Conservation (phyloP, 2,113 vertebrate species). For the Bufo gargarizans region DNA sequence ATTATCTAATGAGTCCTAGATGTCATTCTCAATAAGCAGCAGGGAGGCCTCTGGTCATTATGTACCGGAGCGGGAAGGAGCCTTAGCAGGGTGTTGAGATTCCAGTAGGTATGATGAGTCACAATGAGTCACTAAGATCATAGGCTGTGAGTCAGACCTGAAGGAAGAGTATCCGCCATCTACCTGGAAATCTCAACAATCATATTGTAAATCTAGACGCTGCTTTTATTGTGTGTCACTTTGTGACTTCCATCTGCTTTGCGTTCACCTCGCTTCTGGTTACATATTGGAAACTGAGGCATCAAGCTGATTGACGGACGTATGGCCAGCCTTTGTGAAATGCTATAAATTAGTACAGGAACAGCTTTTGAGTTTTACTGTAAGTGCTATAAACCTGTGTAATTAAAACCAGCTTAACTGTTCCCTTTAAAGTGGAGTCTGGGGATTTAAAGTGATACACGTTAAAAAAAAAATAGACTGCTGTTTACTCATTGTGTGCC, state of each 20-base stretch:
- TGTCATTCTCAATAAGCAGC: slow-evolving; percentile 34
- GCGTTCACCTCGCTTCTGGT: slow-evolving; percentile 24
- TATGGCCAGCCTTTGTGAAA: slow-evolving; percentile 26
- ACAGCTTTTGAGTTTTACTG: slow-evolving; percentile 36
- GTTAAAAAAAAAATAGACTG: neutral
- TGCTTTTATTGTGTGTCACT: slow-evolving; percentile 43
- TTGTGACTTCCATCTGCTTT: slow-evolving; percentile 53
- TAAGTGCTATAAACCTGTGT: slow-evolving; percentile 28
- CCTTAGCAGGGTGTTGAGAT: slow-evolving; percentile 17
- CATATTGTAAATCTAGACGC: slow-evolving; percentile 47
- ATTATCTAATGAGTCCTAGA: slow-evolving; percentile 34
- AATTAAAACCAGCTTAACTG: slow-evolving; percentile 27
- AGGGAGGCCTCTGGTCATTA: slow-evolving; percentile 12
- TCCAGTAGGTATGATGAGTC: slow-evolving; percentile 50
- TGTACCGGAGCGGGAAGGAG: slow-evolving; percentile 14
- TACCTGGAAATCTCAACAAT: slow-evolving; percentile 53
- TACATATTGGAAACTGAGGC: slow-evolving; percentile 39
- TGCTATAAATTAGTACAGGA: slow-evolving; percentile 45
- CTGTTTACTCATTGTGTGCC: neutral
- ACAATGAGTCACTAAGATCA: slow-evolving; percentile 45
- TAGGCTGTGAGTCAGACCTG: slow-evolving; percentile 42
- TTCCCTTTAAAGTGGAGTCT: slow-evolving; percentile 17
- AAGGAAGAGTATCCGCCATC: slow-evolving; percentile 32
- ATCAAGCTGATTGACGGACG: slow-evolving; percentile 24
- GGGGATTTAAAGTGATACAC: slow-evolving; percentile 20